Base-by-base conservation (phyloP, 2,113 vertebrate species). In the Myrmophylax atrothorax region DNA sequence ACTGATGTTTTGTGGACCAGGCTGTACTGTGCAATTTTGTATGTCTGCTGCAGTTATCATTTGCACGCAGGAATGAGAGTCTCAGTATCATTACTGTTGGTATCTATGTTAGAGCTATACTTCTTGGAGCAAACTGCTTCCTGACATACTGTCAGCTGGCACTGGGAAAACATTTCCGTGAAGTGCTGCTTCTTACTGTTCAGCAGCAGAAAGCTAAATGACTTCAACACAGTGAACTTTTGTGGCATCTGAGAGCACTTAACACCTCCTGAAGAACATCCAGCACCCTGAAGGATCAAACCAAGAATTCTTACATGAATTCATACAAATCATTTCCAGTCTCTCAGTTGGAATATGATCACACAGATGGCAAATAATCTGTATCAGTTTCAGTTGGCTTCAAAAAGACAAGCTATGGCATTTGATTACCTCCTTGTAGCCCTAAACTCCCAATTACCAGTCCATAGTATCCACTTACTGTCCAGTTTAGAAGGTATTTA, bases 211-310 rank as follows among this genome's bases (percentile, higher is more conserved):
- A 87, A 81, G 52, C 52, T 40, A 7, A 47, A 56, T 23, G 3
- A 20, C 83, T 89, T 68, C 52, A 89, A 3, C 0, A 0, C 42
- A 29, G 42, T 50, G 85, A 87, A 59, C 53, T 85, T 18, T 8
- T 26, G 40, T 73, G 87, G 50, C 84, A 77, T 88, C 66, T 91
- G 84, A 93, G 72, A 85, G 84, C 42, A 12, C 58, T 95, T 89
- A 93, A 75, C 93, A 73, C 85, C 63, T 91, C 89, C 72, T 49
- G 44, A 85, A 66, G 63, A 59, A 44, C 80, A 83, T 35, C 47
- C 84, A 94, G 72, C 55, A 60, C 42, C 42, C 68, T 33, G 31
- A 77, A 80, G 44, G 72, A 91, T 85, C 90, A 85, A 93, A 56
- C 70, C 5, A 7, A 64, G 78, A 90, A 80, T 70, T 94, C 74